Base-by-base conservation (phyloP, 2,797 vertebrate genomes). In the Microctenopoma steveboyesi region DNA sequence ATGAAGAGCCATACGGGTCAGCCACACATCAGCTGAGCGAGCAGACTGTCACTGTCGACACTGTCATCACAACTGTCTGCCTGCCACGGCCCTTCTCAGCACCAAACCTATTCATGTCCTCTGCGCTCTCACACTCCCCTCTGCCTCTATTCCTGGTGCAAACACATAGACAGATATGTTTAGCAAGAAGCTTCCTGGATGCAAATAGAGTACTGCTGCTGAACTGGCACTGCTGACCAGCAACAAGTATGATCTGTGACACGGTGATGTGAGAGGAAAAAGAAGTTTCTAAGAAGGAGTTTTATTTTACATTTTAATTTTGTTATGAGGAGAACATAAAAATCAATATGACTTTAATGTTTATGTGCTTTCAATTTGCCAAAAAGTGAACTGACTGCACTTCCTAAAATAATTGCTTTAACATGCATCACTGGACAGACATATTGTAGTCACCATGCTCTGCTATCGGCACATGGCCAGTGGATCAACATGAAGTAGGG, bases 141-240 rank as follows among this genome's bases (percentile, higher is more conserved):
- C 56, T 64, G 63, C 77, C 75, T 81, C 87, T 87, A 86, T 90
- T 88, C 82, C 73, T 82, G 78, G 71, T 78, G 69, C 78, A 74
- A 77, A 81, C 78, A 76, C 74, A 85, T 52, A 64, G 75, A 65
- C 69, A n/a, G 80, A 76, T 88, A 88, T 84, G 85, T 90, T 87
- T 87, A 90, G 85, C 84, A 50, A 76, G 74, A 65, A 70, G 67
- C 72, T 84, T 78, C 78, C 78, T 69, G 72, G 78, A 85, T 84
- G 80, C 84, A 89, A 90, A 91, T 72, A 87, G 85, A 88, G 78
- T 87, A 88, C 52, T 27, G 15, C 51, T 62, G 68, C 14, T 42
- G 40, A 42, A 42, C 40, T 5, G 14, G 40, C 37, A 39, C 37
- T 39, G 37, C 59, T 54, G 16, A 67, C 51, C 58, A 43, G 51